These are phyloP conservation scores for Pterocles burchelli DNA, from an alignment of 2,113 vertebrate species.

Conservation along the genomic window DNA sequence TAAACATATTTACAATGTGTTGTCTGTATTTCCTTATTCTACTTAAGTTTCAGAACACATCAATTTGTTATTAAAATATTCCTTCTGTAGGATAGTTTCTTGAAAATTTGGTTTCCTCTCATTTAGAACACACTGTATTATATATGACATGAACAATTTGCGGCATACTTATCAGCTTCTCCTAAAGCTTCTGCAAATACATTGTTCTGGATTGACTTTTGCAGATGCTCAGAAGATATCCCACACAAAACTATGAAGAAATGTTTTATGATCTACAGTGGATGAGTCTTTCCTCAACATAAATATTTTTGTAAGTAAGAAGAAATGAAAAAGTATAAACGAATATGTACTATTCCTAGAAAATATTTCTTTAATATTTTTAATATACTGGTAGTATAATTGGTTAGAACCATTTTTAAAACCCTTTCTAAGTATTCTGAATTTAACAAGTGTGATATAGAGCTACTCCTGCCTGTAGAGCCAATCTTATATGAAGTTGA, in stretches of 20 bases:
- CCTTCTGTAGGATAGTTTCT: not conserved
- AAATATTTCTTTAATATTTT: slow-evolving; percentile 8
- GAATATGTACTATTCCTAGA: not conserved
- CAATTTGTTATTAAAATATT: not conserved
- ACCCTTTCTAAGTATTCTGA: not conserved
- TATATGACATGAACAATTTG: not conserved
- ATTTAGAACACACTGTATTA: not conserved
- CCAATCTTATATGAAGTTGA: not conserved
- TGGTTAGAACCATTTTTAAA: not conserved
- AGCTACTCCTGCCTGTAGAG: not conserved
- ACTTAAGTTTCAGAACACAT: not conserved
- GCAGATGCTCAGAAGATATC: not conserved
- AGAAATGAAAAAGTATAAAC: not conserved
- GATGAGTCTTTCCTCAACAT: not conserved
- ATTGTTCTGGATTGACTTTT: not conserved
- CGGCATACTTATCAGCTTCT: not conserved
- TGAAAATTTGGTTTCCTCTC: not conserved
- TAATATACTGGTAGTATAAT: not conserved
- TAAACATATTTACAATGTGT: not conserved
- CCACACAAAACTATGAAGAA: not conserved
- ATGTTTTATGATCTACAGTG: not conserved
- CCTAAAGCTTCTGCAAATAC: not conserved
- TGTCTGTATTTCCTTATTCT: not conserved
- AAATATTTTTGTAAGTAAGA: not conserved
- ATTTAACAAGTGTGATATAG: not conserved